Evolutionary conservation across 2,113 vertebrate genomes (phyloP), one percentile per base, ranked within the genome.

Genomic region (Aix galericulata): DNA sequence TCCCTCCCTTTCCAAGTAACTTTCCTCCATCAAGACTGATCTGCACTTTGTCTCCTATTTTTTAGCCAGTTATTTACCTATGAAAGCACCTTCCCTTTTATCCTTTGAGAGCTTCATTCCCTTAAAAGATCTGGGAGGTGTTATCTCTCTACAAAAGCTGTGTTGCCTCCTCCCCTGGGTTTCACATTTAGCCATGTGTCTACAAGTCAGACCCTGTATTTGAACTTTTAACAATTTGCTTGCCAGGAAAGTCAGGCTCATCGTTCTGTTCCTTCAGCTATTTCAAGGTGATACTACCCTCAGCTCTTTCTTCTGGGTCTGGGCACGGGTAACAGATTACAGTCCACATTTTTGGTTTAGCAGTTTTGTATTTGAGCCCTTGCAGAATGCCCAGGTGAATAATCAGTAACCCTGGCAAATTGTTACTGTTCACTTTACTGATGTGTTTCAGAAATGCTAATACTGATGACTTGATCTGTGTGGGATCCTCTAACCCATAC

Each of bases 201-300:
- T 91, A 27, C 83, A 83, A 90, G 52, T 81, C 91, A 96, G 88
- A 81, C 56, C 29, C 64, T 62, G 52, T 20, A 95, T 95, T 94
- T 97, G 82, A 96, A 96, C 93, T 83, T 77, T 77, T 50, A 81
- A 81, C 60, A 59, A 42, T 94, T 68, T 82, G 92, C 80, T 91
- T 91, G 94, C 80, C 96, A 94, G 83, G 95, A 94, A 97, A 94
- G 91, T 74, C 95, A 92, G 81, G 95, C 83, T 94, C 66, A 42
- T 83, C 0, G 0, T 73, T 90, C 72, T 50, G 18, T 62, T 73
- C 56, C 86, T 93, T 56, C 83, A 88, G 80, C 82, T 86, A 8
- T 62, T 95, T 77, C 58, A 60, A 88, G 78, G 44, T 67, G 56
- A 29, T 42, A 53, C 8, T 59, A 88, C 90, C 77, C 69, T 67